phyloP scores from a whole-genome alignment of 2,888 invertebrate species.

The Chesias legatella region DNA sequence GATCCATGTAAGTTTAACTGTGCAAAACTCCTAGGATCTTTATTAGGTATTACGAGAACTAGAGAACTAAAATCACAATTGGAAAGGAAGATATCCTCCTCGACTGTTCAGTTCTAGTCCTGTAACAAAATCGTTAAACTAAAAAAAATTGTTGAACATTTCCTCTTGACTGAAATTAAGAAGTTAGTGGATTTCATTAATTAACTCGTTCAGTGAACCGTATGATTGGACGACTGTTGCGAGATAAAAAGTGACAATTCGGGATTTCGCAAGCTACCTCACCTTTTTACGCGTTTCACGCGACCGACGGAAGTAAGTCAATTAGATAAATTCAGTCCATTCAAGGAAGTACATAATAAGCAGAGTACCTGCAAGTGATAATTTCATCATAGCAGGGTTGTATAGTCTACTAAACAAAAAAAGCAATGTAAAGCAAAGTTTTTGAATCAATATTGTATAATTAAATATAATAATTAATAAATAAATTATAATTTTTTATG shows the following conservation, averaged over 20 bases:
- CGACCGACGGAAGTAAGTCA: constrained; percentile 13
- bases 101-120: constrained; percentile 5
- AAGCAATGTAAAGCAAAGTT: too few species aligned
- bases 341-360: constrained; percentile 1
- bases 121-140: constrained; percentile 15
- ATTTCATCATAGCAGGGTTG: too few species aligned
- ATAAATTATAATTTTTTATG: too few species aligned
- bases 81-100: neutral
- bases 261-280: constrained; percentile 45
- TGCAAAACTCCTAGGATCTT: too few species aligned
- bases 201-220: constrained; percentile 78
- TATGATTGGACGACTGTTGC: constrained; percentile 71
- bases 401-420: too few species aligned
- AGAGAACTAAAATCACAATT: too few species aligned
- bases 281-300: constrained; percentile 20
- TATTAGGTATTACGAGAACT: too few species aligned
- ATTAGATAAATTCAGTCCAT: constrained; percentile 6
- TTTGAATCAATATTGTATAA: too few species aligned
- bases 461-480: too few species aligned
- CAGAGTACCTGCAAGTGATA: neutral
- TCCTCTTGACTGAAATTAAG: constrained; percentile 59
- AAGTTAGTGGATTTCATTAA: constrained; percentile 80
- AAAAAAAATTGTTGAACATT: constrained; percentile 22
- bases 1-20: too few species aligned
- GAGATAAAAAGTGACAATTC: constrained; percentile 70